Base-by-base conservation (phyloP, 2,888 invertebrate species). In the Melieria picta region DNA sequence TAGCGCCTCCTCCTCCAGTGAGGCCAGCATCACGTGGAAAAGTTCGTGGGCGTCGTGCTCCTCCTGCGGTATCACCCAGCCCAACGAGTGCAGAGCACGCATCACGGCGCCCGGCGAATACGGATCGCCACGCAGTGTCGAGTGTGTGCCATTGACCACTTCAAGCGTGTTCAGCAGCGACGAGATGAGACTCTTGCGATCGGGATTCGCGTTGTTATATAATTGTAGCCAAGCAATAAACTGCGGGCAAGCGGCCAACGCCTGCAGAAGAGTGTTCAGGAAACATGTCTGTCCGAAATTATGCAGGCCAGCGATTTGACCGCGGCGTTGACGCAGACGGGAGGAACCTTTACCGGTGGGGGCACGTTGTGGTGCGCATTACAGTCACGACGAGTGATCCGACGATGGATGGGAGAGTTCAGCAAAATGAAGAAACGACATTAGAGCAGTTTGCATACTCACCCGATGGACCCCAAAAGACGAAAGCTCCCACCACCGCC, bases 41-140 rank as follows among this genome's bases (percentile, higher is more conserved):
- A 98, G 87, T 87, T 98, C 98, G 84, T 97, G 97, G 0, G 97
- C 95, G 87, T 98, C 98, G 86, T 97, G 94, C 88, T 98, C 96
- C 77, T 95, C 96, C 77, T 96, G 95, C 0, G 95, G 93, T 78
- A 97, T 94, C 62, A 93, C 92, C 96, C 97, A 97, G 13, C 94
- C 92, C 0, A 94, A 89, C 42, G 92, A 88, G 62, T 82, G 86
- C 6, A 97, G 88, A 0, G 94, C 92, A 74, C 92, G 90, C 76
- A 96, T 89, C 10, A 96, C 92, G 1, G 90, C 90, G 5, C 89
- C 89, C 0, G 93, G 92, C 1, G 90, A 90, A 78, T 89, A 89
- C 10, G 90, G 89, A 79, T 88, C 88, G 0, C 86, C 86, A 11
- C 92, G 89, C 1, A 93, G 89, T 0, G 91, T 90, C 68, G 90